A percentile compares a stretch with the other conserved stretches of the same genome.
Evolutionary conservation across 1,140 invertebrate species (phyloP).

Genomic region (Sitodiplosis mosellana): DNA sequence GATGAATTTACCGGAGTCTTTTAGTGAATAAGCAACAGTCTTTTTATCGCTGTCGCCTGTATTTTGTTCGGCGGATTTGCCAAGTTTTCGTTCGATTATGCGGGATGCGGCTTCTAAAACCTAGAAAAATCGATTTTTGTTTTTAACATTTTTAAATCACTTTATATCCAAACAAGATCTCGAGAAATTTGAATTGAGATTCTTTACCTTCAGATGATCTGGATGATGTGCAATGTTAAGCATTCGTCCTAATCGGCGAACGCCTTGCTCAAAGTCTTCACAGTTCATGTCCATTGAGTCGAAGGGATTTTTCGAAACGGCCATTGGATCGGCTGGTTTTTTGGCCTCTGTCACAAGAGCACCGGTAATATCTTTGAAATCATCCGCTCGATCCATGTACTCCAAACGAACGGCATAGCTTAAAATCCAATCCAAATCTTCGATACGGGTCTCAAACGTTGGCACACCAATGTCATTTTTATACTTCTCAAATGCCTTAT

Average conservation of each 20-base stretch:
- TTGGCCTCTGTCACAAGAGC: slow-evolving; percentile 28
- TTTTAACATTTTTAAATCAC: no score
- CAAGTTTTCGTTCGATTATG: slow-evolving; percentile 42
- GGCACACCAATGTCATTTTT: slow-evolving; percentile 52
- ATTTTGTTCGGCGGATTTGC: no score
- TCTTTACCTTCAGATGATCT: slow-evolving; percentile 48
- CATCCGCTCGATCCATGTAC: slow-evolving; percentile 55
- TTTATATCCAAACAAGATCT: no score
- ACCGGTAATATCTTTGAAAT: slow-evolving; percentile 47
- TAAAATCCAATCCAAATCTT: slow-evolving; percentile 74
- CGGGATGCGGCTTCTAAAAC: slow-evolving; percentile 52
- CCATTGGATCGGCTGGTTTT: slow-evolving; percentile 36
- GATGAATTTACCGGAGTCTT: slow-evolving; percentile 24
- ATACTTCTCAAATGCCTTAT: slow-evolving; percentile 53
- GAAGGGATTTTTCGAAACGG: slow-evolving; percentile 60
- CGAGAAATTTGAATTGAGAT: no score
- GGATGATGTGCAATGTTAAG: slow-evolving; percentile 65
- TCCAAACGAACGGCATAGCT: slow-evolving; percentile 65
- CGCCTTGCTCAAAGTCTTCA: slow-evolving; percentile 64
- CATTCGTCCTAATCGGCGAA: slow-evolving; percentile 54
- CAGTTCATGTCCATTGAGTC: slow-evolving; percentile 70
- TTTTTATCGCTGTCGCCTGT: no score
- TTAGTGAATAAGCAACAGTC: slow-evolving; percentile 35
- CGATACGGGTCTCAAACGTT: slow-evolving; percentile 26
- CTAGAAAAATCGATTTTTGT: no score